These are phyloP conservation scores for Papilio machaon DNA, from an alignment of 1,140 invertebrate species.

Conservation along the genomic window DNA sequence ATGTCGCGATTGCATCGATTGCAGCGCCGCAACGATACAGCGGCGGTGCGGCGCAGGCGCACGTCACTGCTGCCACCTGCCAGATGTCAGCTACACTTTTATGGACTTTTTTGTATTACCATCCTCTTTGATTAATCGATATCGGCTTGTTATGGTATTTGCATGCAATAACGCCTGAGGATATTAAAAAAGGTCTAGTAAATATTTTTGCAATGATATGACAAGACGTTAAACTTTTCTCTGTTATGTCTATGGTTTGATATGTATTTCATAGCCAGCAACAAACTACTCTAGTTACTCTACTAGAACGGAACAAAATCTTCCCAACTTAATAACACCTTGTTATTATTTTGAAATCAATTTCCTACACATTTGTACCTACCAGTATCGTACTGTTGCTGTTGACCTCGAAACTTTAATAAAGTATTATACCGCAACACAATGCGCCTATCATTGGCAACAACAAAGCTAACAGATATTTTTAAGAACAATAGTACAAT, in stretches of 20 bases:
- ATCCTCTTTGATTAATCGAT: slow-evolving; percentile 3
- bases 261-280: too few species aligned
- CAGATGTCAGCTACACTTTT: background rate
- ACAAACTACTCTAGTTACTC: background rate
- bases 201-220: background rate
- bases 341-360: slow-evolving; percentile 18
- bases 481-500: slow-evolving; percentile 21
- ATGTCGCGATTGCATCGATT: slow-evolving; percentile 42
- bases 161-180: background rate
- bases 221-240: background rate
- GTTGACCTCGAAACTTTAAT: slow-evolving; percentile 23
- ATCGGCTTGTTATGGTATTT: background rate
- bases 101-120: background rate
- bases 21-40: slow-evolving; percentile 27
- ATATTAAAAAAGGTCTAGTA: background rate
- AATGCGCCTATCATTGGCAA: slow-evolving; percentile 5
- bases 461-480: slow-evolving; percentile 16
- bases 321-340: background rate
- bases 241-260: too few species aligned
- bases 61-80: slow-evolving; percentile 17
- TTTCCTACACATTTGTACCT: background rate
- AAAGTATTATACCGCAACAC: slow-evolving; percentile 7
- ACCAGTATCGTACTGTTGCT: background rate
- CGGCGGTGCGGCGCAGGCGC: slow-evolving; percentile 29
- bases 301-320: background rate